phyloP scores from a whole-genome alignment of 2,113 vertebrate species.

The Boleophthalmus pectinirostris region DNA sequence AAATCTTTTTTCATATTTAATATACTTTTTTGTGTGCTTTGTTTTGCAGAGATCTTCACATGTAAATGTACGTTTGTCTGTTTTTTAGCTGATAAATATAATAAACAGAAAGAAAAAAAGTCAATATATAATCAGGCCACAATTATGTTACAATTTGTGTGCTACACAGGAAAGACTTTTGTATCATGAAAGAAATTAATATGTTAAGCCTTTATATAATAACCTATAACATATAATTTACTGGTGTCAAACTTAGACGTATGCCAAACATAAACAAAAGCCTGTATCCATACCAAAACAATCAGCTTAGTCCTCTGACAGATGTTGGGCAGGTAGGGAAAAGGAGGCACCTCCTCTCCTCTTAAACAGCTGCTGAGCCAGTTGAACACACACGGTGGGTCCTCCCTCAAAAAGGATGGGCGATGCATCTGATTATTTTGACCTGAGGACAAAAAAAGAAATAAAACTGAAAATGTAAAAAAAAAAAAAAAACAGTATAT shows the following conservation, averaged over 20 bases:
- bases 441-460: slow-evolving; percentile 65
- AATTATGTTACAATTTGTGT: background rate
- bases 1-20: no score
- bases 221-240: no score
- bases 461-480: background rate
- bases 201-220: no score
- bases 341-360: slow-evolving; percentile 81
- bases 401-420: slow-evolving; percentile 83
- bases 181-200: no score
- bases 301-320: slow-evolving; percentile 92
- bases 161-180: background rate
- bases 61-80: no score
- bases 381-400: slow-evolving; percentile 90
- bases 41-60: no score
- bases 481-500: background rate
- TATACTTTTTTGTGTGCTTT: no score
- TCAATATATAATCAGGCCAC: background rate
- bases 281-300: slow-evolving; percentile 81
- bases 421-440: slow-evolving; percentile 88
- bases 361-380: slow-evolving; percentile 92
- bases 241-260: background rate
- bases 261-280: background rate
- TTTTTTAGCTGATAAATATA: no score
- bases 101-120: no score
- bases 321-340: slow-evolving; percentile 89